Percentiles rank a stretch among this genome's conserved stretches.
phyloP scores from a whole-genome alignment of 2,113 vertebrate genomes.

The Pantherophis guttatus region DNA sequence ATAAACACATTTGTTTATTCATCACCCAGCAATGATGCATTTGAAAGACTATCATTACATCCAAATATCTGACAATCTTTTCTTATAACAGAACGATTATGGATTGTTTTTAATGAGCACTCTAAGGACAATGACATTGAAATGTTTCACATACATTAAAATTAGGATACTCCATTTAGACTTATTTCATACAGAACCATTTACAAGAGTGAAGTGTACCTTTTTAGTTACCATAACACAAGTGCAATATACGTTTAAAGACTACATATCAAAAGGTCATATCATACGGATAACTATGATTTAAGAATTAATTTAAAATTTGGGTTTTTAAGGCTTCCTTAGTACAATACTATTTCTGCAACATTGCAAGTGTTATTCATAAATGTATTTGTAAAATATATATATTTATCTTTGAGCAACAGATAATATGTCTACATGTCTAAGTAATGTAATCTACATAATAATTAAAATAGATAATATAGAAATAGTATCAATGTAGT shows the following conservation, averaged over 20 bases:
- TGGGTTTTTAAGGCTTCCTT: not conserved
- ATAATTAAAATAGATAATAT: not conserved
- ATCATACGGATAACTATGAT: slow-evolving; percentile 25
- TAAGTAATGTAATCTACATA: slow-evolving; percentile 14
- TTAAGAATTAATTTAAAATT: slow-evolving; percentile 7
- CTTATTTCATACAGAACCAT: not conserved
- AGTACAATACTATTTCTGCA: not conserved
- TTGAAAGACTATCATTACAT: not conserved
- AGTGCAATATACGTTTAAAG: not conserved
- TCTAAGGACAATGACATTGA: not conserved
- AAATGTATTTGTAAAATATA: slow-evolving; percentile 9
- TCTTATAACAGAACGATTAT: not conserved
- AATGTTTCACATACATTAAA: not conserved
- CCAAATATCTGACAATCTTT: not conserved
- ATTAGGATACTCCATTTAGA: not conserved
- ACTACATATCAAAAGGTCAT: not conserved
- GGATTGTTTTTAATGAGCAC: not conserved
- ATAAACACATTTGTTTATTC: not conserved
- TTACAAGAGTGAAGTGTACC: not conserved
- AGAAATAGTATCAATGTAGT: not conserved
- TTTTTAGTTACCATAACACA: not conserved
- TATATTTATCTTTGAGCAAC: not conserved
- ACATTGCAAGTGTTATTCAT: not conserved
- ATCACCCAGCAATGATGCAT: not conserved
- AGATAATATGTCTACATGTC: slow-evolving; percentile 17